Evolutionary conservation across 2,113 vertebrate species (phyloP).

Genomic region (Pionites leucogaster): DNA sequence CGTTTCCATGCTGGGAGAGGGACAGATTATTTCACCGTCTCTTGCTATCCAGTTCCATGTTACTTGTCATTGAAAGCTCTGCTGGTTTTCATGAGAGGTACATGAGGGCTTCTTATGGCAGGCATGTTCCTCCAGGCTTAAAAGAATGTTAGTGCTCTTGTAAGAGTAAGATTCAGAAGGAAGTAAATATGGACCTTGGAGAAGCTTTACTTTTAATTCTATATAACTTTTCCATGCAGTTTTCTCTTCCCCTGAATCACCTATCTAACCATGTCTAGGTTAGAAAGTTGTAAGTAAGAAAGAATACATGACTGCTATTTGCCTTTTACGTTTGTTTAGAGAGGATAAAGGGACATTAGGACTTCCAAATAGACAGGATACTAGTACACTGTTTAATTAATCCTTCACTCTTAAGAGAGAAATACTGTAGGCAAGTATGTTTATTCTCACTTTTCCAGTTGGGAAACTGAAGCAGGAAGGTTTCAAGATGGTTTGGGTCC

Average conservation of each 20-base stretch:
- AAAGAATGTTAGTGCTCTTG: background rate
- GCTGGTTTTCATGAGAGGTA: background rate
- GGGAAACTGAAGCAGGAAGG: slow-evolving; percentile 60
- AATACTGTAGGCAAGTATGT: slow-evolving; percentile 57
- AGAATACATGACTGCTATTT: background rate
- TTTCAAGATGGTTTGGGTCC: slow-evolving; percentile 53
- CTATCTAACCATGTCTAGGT: background rate
- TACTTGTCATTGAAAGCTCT: background rate
- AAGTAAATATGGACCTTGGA: background rate
- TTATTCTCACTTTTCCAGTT: slow-evolving; percentile 68
- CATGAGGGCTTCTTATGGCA: background rate
- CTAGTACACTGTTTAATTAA: slow-evolving; percentile 25
- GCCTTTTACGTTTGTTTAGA: background rate
- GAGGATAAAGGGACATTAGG: background rate
- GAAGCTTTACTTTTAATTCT: background rate
- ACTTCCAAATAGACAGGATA: background rate
- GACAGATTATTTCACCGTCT: background rate
- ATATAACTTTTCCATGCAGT: background rate
- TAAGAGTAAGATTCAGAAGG: background rate
- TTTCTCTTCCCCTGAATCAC: background rate
- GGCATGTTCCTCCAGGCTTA: background rate
- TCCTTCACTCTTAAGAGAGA: background rate
- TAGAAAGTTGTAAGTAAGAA: background rate
- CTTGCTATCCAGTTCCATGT: background rate
- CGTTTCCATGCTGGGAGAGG: background rate